Percentiles rank a stretch among this genome's conserved stretches.
These are phyloP conservation scores for Diloba caeruleocephala DNA, from an alignment of 2,888 invertebrate species.

Conservation along the genomic window DNA sequence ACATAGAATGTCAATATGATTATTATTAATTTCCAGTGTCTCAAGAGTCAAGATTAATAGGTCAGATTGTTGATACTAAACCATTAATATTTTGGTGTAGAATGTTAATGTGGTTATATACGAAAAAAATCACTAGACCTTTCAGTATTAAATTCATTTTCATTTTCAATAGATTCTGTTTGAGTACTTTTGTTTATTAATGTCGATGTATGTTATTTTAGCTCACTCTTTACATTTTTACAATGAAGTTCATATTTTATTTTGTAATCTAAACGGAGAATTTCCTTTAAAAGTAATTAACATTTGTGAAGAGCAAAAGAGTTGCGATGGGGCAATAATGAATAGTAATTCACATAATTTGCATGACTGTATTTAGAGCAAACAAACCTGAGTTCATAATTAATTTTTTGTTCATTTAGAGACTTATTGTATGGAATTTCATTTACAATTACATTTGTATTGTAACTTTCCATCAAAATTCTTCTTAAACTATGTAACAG, in stretches of 20 bases:
- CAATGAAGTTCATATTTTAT: neutral
- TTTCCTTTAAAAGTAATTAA: neutral
- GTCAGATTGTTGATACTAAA: slow-evolving; percentile 3
- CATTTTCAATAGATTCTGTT: neutral
- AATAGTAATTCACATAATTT: neutral
- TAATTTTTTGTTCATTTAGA: neutral
- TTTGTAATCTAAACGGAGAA: neutral
- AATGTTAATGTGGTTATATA: slow-evolving; percentile 1
- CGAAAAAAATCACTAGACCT: slow-evolving; percentile 4
- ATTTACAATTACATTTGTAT: neutral
- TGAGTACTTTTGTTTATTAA: neutral
- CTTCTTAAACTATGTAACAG: neutral
- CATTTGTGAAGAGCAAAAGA: neutral
- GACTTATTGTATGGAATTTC: neutral
- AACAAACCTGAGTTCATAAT: neutral
- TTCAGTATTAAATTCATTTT: too few relatives aligned
- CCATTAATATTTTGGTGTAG: slow-evolving; percentile 11
- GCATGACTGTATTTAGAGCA: neutral
- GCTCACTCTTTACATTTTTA: neutral
- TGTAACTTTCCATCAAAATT: neutral
- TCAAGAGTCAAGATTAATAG: neutral
- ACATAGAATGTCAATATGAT: slow-evolving; percentile 1
- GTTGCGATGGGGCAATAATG: neutral
- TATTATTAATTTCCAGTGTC: neutral
- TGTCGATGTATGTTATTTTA: neutral